Conservation (phyloP, 1,140 invertebrate genomes). For the Drosophila lacteicornis region DNA sequence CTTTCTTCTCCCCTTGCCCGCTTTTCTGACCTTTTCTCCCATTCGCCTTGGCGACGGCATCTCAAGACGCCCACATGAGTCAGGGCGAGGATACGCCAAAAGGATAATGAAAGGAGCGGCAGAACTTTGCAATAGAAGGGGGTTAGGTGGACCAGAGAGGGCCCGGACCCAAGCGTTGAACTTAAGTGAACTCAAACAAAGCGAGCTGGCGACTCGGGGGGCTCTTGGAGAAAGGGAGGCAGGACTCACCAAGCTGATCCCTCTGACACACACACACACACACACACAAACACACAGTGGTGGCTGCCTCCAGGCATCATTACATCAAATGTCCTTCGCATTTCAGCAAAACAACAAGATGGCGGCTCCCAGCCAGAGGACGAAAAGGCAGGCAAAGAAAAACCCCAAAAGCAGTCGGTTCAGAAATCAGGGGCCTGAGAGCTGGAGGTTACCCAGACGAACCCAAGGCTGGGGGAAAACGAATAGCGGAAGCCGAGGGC, state of each 20-base stretch:
- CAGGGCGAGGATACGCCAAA: conserved; percentile 77
- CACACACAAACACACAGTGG: conserved; percentile 44
- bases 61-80: conserved; percentile 81
- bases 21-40: conserved; percentile 43
- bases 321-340: conserved; percentile 84
- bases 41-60: conserved; percentile 58
- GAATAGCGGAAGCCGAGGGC: conserved; percentile 24
- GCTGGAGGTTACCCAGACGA: conserved; percentile 23
- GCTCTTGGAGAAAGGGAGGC: conserved; percentile 59
- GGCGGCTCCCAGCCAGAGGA: conserved; percentile 64
- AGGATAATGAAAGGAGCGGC: conserved; percentile 79
- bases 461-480: conserved; percentile 4
- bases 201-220: conserved; percentile 64
- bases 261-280: conserved; percentile 40
- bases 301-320: conserved; percentile 82
- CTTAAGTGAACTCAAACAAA: conserved; percentile 84
- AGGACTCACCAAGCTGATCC: conserved; percentile 53
- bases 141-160: conserved; percentile 26
- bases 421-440: conserved; percentile 2
- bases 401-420: conserved; percentile 61
- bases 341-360: conserved; percentile 84
- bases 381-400: conserved; percentile 72
- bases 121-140: conserved; percentile 63
- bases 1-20: conserved; percentile 16
- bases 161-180: conserved; percentile 74